Evolutionary conservation across 2,888 invertebrate species (phyloP).

Genomic region (Tinea semifulvella): DNA sequence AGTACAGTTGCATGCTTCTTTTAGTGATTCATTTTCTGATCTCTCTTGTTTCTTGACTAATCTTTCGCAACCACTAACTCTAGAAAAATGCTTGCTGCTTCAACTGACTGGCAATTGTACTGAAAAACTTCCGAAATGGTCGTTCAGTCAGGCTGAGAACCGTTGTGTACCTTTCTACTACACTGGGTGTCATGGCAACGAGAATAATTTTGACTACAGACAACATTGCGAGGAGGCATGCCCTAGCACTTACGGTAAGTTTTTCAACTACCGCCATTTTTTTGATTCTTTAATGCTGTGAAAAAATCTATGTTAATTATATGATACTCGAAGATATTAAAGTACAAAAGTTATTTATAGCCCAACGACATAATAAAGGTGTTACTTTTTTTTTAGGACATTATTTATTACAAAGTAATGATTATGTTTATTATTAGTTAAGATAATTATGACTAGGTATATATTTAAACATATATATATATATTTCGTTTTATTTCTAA

Average conservation of each 20-base stretch:
- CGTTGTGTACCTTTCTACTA: conserved; percentile 94
- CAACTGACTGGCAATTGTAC: conserved; percentile 81
- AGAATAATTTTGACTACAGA: conserved; percentile 81
- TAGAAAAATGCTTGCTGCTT: conserved; percentile 81
- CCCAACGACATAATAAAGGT: too few relatives aligned
- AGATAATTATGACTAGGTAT: too few relatives aligned
- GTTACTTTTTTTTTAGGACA: too few relatives aligned
- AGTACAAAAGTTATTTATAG: too few relatives aligned
- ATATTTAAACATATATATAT: too few relatives aligned
- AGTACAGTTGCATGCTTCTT: background rate
- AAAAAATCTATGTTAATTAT: too few relatives aligned
- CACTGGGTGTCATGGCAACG: conserved; percentile 90
- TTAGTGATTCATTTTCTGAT: conserved; percentile 1
- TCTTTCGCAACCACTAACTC: conserved; percentile 31
- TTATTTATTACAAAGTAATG: too few relatives aligned
- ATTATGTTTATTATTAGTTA: too few relatives aligned
- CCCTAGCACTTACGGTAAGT: conserved; percentile 82
- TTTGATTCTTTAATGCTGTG: too few relatives aligned
- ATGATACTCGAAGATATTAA: too few relatives aligned
- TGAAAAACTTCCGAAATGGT: conserved; percentile 82
- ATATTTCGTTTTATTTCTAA: too few relatives aligned
- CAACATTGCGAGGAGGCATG: conserved; percentile 80
- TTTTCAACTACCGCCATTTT: too few relatives aligned
- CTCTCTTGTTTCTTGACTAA: conserved; percentile 10
- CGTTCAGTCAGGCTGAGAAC: conserved; percentile 83